Base-by-base conservation (phyloP, 1,140 invertebrate species). In the Drosophila hydei region DNA sequence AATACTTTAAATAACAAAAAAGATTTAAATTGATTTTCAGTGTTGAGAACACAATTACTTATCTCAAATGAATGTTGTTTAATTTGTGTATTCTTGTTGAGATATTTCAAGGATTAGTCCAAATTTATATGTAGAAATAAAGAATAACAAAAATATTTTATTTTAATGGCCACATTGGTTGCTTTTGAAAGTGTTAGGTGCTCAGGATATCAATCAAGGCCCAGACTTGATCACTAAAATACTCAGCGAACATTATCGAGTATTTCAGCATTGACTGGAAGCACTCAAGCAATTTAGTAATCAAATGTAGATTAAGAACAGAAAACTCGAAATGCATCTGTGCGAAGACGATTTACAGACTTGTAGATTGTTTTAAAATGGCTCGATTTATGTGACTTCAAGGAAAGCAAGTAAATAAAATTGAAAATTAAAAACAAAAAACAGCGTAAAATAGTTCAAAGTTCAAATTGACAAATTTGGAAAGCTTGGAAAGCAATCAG, bases 401-500 rank as follows among this genome's bases (percentile, higher is more conserved):
- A 60, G 42, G 43, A 60, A 60, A 59, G 23, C 54, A 18, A 59
- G 12, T 14, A 30, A 30, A 21, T 7, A 54, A 38, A 5, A 12
- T n/a, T 16, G 0, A 16, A 1, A 8, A 7, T 27, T 16, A 14
- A 30, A 50, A 18, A 11, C 11, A 14, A 30, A 50, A 18, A 11
- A 50, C 16, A 48, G 4, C 16, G 1, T 0, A n/a, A 59, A 48
- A 50, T 72, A 72, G 62, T 65, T 72, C 47, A 72, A 59, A 72
- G 69, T 72, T 72, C 62, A 72, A 30, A 8, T 45, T 43, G 54
- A 19, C 54, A 42, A 59, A 59, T 72, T 65, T 59, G 69, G 69
- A 67, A 65, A 72, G 69, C 62, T 65, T 65, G 54, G 69, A 72
- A 59, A 72, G 62, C 68, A 58, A 25, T 38, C 58, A 52, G 18